A percentile compares a stretch with the other conserved stretches of the same genome.
These are phyloP conservation scores for Microcebus jonahi DNA, from an alignment of 2,113 vertebrate species.

Conservation along the genomic window DNA sequence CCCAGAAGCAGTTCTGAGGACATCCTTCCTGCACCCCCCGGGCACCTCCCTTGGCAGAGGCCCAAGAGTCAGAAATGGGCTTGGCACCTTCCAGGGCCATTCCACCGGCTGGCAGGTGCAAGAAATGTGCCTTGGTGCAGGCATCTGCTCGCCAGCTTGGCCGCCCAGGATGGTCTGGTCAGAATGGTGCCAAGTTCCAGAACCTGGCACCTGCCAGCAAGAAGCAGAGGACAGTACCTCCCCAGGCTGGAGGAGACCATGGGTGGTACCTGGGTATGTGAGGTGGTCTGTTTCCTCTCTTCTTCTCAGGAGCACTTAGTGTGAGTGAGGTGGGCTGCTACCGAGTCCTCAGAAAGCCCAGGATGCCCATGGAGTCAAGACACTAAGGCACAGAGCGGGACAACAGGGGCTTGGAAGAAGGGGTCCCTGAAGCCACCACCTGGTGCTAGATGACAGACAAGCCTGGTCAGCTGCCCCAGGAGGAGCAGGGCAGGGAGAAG, in stretches of 20 bases:
- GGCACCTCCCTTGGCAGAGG: constrained; percentile 25
- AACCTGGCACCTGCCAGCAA: neutral
- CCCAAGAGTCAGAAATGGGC: neutral
- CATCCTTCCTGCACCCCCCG: constrained; percentile 3
- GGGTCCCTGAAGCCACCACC: neutral
- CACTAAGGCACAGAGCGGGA: neutral
- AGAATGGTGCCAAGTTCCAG: constrained; percentile 30
- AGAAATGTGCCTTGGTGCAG: constrained; percentile 61
- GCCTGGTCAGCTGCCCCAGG: neutral
- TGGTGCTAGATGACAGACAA: neutral
- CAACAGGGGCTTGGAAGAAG: neutral
- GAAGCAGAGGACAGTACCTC: neutral
- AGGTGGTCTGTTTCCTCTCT: neutral
- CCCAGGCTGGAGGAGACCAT: neutral
- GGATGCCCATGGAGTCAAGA: neutral
- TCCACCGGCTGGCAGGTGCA: constrained; percentile 60
- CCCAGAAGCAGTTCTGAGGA: neutral
- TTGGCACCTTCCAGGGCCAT: constrained; percentile 53
- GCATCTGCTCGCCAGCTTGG: constrained; percentile 25
- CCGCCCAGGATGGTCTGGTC: neutral
- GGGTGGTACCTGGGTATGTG: neutral
- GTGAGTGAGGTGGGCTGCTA: neutral
- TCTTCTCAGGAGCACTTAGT: neutral
- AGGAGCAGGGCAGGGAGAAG: neutral
- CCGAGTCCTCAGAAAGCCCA: neutral